Percentiles rank a stretch among this genome's conserved stretches.
Evolutionary conservation across 2,888 invertebrate species (phyloP).

Genomic region (Phlogophora meticulosa): DNA sequence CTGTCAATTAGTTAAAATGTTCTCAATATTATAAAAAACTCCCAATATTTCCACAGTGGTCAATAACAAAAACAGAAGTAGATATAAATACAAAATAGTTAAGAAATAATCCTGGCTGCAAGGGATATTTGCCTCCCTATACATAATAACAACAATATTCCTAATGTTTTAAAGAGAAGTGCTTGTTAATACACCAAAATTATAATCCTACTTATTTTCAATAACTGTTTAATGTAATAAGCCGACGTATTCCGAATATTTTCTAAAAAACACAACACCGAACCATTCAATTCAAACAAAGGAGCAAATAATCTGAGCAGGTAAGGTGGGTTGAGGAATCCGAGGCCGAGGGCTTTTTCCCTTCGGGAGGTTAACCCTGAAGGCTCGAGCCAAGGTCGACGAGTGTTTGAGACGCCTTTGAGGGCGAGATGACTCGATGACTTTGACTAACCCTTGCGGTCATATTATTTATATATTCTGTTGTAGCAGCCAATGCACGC

Average conservation of each 20-base stretch:
- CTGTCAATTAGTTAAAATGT: no score
- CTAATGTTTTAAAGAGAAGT: background rate
- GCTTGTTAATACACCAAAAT: background rate
- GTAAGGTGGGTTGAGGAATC: slow-evolving; percentile 79
- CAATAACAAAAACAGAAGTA: background rate
- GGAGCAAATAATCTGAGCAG: slow-evolving; percentile 74
- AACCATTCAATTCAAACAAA: slow-evolving; percentile 72
- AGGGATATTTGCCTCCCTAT: no score
- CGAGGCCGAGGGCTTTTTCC: slow-evolving; percentile 81
- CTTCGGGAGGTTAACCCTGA: slow-evolving; percentile 84
- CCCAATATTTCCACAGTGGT: background rate
- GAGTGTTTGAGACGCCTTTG: slow-evolving; percentile 82
- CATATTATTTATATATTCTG: slow-evolving; percentile 76
- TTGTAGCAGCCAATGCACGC: slow-evolving; percentile 80
- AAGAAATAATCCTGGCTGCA: background rate
- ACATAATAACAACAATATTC: background rate
- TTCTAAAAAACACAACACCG: slow-evolving; percentile 62
- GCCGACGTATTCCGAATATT: slow-evolving; percentile 44
- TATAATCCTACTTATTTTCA: slow-evolving; percentile 21
- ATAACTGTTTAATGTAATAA: slow-evolving; percentile 18
- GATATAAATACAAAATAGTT: no score
- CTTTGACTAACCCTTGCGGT: slow-evolving; percentile 83
- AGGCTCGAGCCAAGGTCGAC: slow-evolving; percentile 82
- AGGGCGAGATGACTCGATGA: slow-evolving; percentile 83
- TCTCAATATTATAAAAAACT: no score